These are phyloP conservation scores for Lycocerus yunnanus DNA, from an alignment of 2,888 invertebrate genomes.

Conservation along the genomic window DNA sequence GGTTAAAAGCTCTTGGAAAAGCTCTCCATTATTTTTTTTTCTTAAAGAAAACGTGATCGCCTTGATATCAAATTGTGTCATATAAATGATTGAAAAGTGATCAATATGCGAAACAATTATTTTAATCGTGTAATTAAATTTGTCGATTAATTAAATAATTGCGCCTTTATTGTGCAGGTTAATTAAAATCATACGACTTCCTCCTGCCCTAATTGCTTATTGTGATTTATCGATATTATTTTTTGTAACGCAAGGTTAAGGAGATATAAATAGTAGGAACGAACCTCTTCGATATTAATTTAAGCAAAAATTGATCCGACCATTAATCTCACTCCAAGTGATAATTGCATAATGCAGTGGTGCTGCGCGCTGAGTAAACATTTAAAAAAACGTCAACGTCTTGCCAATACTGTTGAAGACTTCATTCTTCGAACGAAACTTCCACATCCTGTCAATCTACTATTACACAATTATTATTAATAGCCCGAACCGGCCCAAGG, in stretches of 20 bases:
- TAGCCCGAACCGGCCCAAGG: neutral
- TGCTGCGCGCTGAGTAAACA: neutral
- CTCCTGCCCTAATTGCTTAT: neutral
- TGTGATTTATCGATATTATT: neutral
- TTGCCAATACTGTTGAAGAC: neutral
- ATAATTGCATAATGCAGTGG: neutral
- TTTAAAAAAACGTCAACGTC: neutral
- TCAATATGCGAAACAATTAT: neutral
- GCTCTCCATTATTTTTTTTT: neutral
- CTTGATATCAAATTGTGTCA: neutral
- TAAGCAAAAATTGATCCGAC: too few relatives aligned
- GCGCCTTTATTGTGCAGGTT: neutral
- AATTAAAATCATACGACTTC: neutral
- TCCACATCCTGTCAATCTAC: neutral
- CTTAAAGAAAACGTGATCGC: neutral
- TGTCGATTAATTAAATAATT: neutral
- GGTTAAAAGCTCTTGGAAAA: conserved; percentile 1
- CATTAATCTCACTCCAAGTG: neutral
- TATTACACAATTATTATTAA: neutral
- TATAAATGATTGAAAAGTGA: neutral
- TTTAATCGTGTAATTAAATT: neutral
- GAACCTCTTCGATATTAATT: too few relatives aligned
- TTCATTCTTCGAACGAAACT: neutral
- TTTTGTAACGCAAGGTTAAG: neutral
- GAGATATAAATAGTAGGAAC: too few relatives aligned